These are phyloP conservation scores for Catocala nupta DNA, from an alignment of 2,888 invertebrate genomes.

Conservation along the genomic window DNA sequence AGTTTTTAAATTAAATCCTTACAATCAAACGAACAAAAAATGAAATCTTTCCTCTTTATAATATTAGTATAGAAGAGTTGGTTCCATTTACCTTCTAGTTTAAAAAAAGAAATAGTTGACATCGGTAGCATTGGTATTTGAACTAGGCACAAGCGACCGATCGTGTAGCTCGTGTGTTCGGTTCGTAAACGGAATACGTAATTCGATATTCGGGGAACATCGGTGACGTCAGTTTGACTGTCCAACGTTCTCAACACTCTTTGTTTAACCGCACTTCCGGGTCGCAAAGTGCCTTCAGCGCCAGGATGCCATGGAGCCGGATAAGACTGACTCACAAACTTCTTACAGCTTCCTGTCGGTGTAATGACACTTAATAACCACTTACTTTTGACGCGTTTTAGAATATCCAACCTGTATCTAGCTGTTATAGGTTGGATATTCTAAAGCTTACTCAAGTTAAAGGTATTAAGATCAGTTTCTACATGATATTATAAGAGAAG, in stretches of 20 bases:
- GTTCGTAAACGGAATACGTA: slow-evolving; percentile 8
- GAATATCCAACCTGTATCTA: not conserved
- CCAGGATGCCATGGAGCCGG: slow-evolving; percentile 61
- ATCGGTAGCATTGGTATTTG: not conserved
- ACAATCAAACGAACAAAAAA: no score
- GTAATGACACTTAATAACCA: slow-evolving; percentile 45
- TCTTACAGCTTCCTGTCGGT: slow-evolving; percentile 63
- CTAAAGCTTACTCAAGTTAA: no score
- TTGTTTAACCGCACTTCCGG: slow-evolving; percentile 66
- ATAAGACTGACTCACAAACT: slow-evolving; percentile 63
- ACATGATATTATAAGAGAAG: no score
- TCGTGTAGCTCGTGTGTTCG: slow-evolving; percentile 3
- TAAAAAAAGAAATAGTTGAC: no score
- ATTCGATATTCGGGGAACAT: slow-evolving; percentile 18
- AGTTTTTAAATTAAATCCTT: no score
- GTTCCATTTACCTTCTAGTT: no score
- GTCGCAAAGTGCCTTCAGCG: slow-evolving; percentile 62
- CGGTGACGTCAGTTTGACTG: slow-evolving; percentile 61
- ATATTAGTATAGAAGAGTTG: no score
- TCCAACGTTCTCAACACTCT: slow-evolving; percentile 55
- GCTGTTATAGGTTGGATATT: no score
- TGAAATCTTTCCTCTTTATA: no score
- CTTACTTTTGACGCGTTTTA: slow-evolving; percentile 26
- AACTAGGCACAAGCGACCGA: not conserved
- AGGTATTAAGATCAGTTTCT: no score